phyloP scores from a whole-genome alignment of 2,797 vertebrate species.

The Nyctalus aviator region DNA sequence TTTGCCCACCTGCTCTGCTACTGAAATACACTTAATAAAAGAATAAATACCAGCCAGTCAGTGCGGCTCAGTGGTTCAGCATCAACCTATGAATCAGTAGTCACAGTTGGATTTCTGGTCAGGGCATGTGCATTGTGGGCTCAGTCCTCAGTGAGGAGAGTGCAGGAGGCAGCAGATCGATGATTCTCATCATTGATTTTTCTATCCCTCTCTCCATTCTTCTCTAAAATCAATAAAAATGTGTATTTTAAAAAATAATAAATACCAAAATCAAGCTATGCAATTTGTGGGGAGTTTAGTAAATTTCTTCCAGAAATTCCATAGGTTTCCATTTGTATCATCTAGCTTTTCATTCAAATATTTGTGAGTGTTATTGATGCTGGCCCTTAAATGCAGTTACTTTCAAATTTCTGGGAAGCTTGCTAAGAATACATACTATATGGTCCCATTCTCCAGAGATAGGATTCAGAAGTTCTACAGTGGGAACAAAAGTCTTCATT shows the following conservation, averaged over 20 bases:
- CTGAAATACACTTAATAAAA: neutral
- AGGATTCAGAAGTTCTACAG: neutral
- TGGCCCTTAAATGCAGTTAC: neutral
- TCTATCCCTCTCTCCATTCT: too few species aligned
- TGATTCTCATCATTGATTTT: too few species aligned
- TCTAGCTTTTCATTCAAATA: neutral
- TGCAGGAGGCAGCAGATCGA: too few species aligned
- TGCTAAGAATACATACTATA: neutral
- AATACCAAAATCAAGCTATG: neutral
- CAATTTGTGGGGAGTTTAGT: neutral
- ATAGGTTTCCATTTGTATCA: neutral
- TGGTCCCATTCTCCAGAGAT: neutral
- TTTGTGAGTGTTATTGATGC: neutral
- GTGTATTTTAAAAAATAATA: neutral
- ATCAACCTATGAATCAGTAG: too few species aligned
- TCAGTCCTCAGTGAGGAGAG: too few species aligned
- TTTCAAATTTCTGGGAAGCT: neutral
- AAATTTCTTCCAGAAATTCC: neutral
- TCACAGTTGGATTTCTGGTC: too few species aligned
- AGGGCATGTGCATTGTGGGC: too few species aligned
- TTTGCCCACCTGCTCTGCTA: neutral
- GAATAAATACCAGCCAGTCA: neutral
- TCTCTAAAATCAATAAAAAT: too few species aligned
- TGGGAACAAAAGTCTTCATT: neutral
- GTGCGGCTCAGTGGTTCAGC: too few species aligned